A percentile compares a stretch with the other conserved stretches of the same genome.
phyloP scores from a whole-genome alignment of 2,888 invertebrate genomes.

The Dioctria linearis region DNA sequence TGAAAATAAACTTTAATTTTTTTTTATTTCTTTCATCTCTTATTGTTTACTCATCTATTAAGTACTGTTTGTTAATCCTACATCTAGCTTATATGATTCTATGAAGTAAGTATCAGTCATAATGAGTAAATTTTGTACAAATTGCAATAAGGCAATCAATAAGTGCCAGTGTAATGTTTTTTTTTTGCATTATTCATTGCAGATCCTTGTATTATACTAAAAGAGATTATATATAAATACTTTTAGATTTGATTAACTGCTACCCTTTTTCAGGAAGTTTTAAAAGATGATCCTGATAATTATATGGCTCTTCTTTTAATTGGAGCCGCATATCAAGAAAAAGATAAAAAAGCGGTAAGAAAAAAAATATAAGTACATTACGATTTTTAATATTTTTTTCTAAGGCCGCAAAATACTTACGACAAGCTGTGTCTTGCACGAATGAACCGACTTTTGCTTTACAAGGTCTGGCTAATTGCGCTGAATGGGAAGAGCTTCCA shows the following conservation, averaged over 20 bases:
- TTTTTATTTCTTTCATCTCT: no score
- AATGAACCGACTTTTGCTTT: conserved; percentile 76
- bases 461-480: conserved; percentile 86
- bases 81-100: no score
- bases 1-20: no score
- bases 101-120: no score
- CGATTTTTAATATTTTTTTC: background rate
- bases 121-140: no score
- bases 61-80: no score
- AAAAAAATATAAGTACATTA: conserved; percentile 60
- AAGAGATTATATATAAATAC: no score
- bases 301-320: conserved; percentile 87
- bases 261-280: conserved; percentile 73
- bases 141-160: no score
- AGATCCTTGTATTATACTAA: no score
- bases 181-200: no score
- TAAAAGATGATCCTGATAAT: conserved; percentile 84
- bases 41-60: no score
- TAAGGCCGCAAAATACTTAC: conserved; percentile 68
- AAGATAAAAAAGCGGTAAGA: conserved; percentile 76
- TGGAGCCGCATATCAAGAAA: conserved; percentile 86
- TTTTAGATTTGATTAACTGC: background rate
- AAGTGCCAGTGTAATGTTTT: no score
- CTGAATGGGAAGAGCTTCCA: conserved; percentile 79
- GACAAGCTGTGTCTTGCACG: conserved; percentile 74